phyloP scores from a whole-genome alignment of 2,113 vertebrate genomes.

The Centrocercus urophasianus region DNA sequence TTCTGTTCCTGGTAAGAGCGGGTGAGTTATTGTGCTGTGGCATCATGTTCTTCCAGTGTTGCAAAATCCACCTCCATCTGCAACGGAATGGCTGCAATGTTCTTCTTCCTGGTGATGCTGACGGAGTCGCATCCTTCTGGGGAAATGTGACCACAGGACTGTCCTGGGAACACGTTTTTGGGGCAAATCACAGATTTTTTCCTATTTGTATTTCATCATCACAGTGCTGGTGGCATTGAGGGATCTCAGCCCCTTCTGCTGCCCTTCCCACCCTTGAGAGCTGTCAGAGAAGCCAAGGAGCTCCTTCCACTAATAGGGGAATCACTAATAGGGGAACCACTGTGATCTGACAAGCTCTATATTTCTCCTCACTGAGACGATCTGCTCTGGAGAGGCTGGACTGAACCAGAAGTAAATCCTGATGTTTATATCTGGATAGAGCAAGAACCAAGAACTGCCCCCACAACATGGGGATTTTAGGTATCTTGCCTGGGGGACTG shows the following conservation, averaged over 20 bases:
- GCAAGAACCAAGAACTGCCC: background rate
- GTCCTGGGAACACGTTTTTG: background rate
- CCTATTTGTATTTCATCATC: background rate
- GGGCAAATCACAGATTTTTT: background rate
- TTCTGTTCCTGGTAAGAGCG: background rate
- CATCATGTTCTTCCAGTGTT: background rate
- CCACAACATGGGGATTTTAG: background rate
- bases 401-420: background rate
- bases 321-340: background rate
- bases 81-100: fast-evolving
- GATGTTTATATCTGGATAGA: background rate
- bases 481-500: background rate
- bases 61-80: background rate
- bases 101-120: background rate
- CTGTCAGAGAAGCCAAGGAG: background rate
- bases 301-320: background rate
- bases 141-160: background rate
- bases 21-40: background rate
- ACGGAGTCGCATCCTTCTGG: fast-evolving
- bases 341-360: slow-evolving; percentile 25
- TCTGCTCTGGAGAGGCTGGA: background rate
- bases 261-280: background rate
- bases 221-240: background rate
- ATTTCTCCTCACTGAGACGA: background rate
- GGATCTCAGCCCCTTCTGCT: fast-evolving